Evolutionary conservation across 2,888 invertebrate genomes (phyloP), one percentile per base, ranked within the genome.

Genomic region (Frankliniella fusca): DNA sequence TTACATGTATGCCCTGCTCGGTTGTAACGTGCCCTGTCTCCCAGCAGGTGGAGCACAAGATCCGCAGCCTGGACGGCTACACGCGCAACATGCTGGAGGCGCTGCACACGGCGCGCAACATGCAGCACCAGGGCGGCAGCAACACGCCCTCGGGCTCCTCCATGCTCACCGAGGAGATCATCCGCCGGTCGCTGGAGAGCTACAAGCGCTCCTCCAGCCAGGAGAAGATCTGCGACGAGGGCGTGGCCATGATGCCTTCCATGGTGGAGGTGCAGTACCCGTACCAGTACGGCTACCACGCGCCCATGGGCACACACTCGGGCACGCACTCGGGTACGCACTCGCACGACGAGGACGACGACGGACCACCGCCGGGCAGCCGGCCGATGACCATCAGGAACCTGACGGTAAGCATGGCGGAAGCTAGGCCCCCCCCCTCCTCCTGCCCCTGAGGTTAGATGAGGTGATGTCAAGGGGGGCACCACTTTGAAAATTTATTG

Each of bases 81-180:
- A 97, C 97, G 88, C 97, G 96, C 87, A 95, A 96, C 87, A 94
- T 97, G 86, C 91, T 97, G 85, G 95, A 95, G 88, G 96, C 96
- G n/a, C 89, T 97, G 86, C 92, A 95, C 85, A 94, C 93, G 85
- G 96, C 96, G 18, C 95, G 95, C 48, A 90, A 89, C 79, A 90
- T 90, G 0, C 94, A 94, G 86, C 91, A 94, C 86, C 91, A 94
- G 23, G 89, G 91, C 81, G 89, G 90, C 80, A 89, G 90, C 80
- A 90, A 91, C 80, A 90, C 91, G 28, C 91, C 92, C 54, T 91
- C 92, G 85, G 91, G 91, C 83, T 92, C 92, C 84, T 91, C 92
- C 84, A 90, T 93, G 38, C 88, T 92, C 81, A 93, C 92, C 86
- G 93, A 94, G 86, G 94, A 94, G 85, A 90, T 93, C 86, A 87